Conservation (phyloP, 2,888 invertebrate species). For the Coelopa pilipes region DNA sequence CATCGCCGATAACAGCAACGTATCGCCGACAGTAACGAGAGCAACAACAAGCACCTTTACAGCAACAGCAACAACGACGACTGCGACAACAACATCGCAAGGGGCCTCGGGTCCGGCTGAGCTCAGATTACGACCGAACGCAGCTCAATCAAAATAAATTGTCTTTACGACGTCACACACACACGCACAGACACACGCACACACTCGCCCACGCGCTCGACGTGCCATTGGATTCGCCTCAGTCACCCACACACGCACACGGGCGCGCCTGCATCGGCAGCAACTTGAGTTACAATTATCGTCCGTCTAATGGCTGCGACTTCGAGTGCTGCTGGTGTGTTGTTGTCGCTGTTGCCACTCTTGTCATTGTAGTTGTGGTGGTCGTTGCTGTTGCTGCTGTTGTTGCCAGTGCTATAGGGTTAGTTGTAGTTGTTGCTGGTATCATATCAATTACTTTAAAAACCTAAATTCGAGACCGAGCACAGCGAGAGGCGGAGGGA, state of each 20-base stretch:
- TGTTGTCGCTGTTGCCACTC: neutral
- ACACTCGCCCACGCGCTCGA: slow-evolving; percentile 12
- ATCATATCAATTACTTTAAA: slow-evolving; percentile 33
- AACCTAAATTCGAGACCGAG: slow-evolving; percentile 25
- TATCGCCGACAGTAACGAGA: neutral
- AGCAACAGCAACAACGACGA: too few species aligned
- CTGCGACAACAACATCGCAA: too few species aligned
- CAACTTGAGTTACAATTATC: slow-evolving; percentile 28
- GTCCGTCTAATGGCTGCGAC: slow-evolving; percentile 13
- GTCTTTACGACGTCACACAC: slow-evolving; percentile 35
- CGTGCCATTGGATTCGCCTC: too few species aligned
- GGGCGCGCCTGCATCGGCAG: neutral
- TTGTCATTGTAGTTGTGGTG: neutral
- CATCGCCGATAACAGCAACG: neutral
- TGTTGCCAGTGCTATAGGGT: too few species aligned
- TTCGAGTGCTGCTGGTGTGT: neutral
- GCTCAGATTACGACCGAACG: slow-evolving; percentile 10
- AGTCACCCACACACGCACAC: too few species aligned
- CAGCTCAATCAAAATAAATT: slow-evolving; percentile 34
- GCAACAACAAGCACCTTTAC: too few species aligned
- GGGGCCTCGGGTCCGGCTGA: neutral
- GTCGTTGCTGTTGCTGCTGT: neutral
- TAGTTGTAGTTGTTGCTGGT: neutral
- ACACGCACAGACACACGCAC: slow-evolving; percentile 37
- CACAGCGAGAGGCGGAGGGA: too few species aligned